These are phyloP conservation scores for Nothoprocta perdicaria DNA, from an alignment of 2,113 vertebrate genomes.

Conservation along the genomic window DNA sequence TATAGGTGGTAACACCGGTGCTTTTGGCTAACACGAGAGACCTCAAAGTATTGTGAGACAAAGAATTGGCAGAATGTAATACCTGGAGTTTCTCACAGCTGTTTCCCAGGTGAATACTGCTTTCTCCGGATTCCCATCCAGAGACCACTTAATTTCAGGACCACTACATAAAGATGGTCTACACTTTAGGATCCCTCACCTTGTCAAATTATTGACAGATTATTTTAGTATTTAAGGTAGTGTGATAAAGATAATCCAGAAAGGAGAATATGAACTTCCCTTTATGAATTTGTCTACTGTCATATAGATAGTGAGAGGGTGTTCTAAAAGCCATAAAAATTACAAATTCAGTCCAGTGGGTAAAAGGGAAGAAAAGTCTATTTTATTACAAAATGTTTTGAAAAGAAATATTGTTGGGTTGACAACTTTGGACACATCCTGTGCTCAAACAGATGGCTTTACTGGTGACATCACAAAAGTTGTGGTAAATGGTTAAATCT, in stretches of 20 bases:
- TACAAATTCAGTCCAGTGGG: not conserved
- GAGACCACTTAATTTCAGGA: not conserved
- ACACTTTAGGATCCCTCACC: not conserved
- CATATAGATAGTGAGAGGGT: not conserved
- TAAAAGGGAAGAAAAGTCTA: not conserved
- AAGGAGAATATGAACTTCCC: not conserved
- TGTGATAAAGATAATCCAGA: not conserved
- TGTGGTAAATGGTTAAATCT: not conserved
- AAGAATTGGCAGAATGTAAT: not conserved
- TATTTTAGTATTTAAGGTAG: not conserved
- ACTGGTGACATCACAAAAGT: not conserved
- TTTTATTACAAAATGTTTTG: not conserved
- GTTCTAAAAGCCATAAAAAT: not conserved
- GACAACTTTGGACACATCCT: not conserved
- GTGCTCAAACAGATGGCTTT: not conserved
- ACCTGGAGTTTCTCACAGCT: not conserved
- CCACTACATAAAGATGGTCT: not conserved
- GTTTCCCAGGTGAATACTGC: not conserved
- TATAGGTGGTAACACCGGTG: not conserved
- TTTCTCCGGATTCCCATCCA: not conserved
- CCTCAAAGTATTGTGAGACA: not conserved
- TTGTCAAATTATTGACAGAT: not conserved
- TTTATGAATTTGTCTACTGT: not conserved
- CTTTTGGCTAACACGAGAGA: not conserved
- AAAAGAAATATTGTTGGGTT: not conserved